These are phyloP conservation scores for Oreochromis niloticus DNA, from an alignment of 2,113 vertebrate genomes.

Conservation along the genomic window DNA sequence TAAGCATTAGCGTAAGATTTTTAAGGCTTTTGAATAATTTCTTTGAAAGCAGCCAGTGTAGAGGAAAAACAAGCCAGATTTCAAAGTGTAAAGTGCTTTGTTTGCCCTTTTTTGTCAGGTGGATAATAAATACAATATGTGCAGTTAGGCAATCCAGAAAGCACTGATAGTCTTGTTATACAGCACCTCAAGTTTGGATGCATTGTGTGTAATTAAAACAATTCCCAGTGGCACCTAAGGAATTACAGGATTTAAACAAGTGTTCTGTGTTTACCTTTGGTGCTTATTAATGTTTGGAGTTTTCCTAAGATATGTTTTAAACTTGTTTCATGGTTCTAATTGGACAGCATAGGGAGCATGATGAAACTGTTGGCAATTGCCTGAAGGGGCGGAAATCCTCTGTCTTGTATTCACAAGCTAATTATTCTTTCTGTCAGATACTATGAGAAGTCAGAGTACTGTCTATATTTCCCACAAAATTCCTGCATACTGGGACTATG, in stretches of 20 bases:
- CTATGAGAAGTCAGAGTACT: background rate
- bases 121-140: background rate
- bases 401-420: background rate
- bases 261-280: background rate
- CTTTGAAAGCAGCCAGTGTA: background rate
- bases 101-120: background rate
- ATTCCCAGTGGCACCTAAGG: background rate
- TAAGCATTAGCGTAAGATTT: background rate
- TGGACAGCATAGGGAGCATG: background rate
- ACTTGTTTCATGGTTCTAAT: slow-evolving; percentile 11
- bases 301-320: background rate
- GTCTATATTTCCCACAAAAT: background rate
- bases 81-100: background rate
- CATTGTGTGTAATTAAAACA: slow-evolving; percentile 2
- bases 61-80: background rate
- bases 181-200: background rate
- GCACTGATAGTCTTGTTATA: background rate
- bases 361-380: slow-evolving; percentile 37
- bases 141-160: background rate
- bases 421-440: background rate
- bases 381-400: background rate
- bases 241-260: slow-evolving; percentile 4
- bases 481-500: background rate
- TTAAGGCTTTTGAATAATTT: background rate
- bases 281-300: background rate